Percentiles rank a stretch among this genome's conserved stretches.
Conservation (phyloP, 2,797 vertebrate species). For the Mus minutoides region DNA sequence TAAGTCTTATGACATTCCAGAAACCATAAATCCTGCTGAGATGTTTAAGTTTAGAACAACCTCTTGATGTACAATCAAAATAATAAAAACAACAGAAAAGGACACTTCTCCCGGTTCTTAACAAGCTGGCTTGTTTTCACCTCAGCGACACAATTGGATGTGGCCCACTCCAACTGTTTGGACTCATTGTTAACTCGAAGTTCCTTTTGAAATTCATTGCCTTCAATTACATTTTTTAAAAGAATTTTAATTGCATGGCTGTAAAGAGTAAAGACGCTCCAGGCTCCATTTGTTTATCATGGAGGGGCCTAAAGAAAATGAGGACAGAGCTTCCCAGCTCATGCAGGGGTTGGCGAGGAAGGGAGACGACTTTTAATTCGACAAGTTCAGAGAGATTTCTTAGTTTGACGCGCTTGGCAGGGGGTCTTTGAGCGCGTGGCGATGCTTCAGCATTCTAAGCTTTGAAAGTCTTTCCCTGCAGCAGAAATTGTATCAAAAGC, state of each 20-base stretch:
- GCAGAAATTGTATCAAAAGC: conserved; percentile 96
- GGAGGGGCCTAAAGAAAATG: conserved; percentile 87
- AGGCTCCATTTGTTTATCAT: conserved; percentile 92
- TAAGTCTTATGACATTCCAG: conserved; percentile 87
- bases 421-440: conserved; percentile 96
- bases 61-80: conserved; percentile 87
- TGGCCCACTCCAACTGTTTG: conserved; percentile 83
- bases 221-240: conserved; percentile 89
- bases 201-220: conserved; percentile 87
- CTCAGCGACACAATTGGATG: conserved; percentile 85
- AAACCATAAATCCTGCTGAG: conserved; percentile 87
- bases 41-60: conserved; percentile 87
- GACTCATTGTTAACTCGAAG: conserved; percentile 84
- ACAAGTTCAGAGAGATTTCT: conserved; percentile 97
- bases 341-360: conserved; percentile 93
- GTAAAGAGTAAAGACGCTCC: conserved; percentile 90
- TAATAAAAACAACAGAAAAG: conserved; percentile 78
- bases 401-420: conserved; percentile 95
- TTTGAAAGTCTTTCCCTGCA: conserved; percentile 98
- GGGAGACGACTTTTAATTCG: conserved; percentile 95
- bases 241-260: conserved; percentile 90
- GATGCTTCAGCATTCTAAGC: conserved; percentile 92
- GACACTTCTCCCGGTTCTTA: conserved; percentile 81
- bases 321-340: conserved; percentile 92
- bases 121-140: conserved; percentile 85